Base-by-base conservation (phyloP, 1,140 invertebrate genomes). In the Gonioctena quinquepunctata region DNA sequence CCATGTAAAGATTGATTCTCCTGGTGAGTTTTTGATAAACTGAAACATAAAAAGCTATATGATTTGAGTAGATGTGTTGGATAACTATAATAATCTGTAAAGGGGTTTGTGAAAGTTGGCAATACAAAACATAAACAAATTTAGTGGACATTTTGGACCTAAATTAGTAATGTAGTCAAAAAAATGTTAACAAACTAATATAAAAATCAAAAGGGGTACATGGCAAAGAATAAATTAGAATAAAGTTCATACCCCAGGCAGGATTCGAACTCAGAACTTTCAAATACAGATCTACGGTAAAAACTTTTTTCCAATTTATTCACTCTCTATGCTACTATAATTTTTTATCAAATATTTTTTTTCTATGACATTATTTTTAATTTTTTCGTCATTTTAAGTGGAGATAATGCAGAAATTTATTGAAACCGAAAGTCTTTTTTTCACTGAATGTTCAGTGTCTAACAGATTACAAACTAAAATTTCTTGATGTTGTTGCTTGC, bases 401-500 rank as follows among this genome's bases (percentile, higher is more conserved):
- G 71, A 25, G 67, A 76, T 16, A 50, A 77, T 69, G 77, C 76
- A 33, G 81, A 84, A 74, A 56, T 71, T 19, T 85, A 76, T 68
- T 57, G 79, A 6, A 84, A 84, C 62, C 73, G 81, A 66, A 83
- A 85, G 72, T 69, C 69, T 83, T 75, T 66, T 83, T 81, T 73
- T 82, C 80, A 2, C 71, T 82, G 21, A 84, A 85, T 71, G 77
- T 82, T 0, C 82, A 84, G 73, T 66, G 75, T 16, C 60, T 83
- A 11, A 77, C 74, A 52, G 76, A 80, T 73, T 18, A 71, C 2
- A 42, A 77, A 26, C 27, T 80, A 18, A 54, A 66, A 60, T 77
- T 84, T 33, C 27, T 62, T 16, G 76, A 84, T 66, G 71, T 84
- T 49, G 82, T 84, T 11, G 77, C 78, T n/a, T 68, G 81, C n/a